phyloP scores from a whole-genome alignment of 2,888 invertebrate species.

The Drosophila barbarae region DNA sequence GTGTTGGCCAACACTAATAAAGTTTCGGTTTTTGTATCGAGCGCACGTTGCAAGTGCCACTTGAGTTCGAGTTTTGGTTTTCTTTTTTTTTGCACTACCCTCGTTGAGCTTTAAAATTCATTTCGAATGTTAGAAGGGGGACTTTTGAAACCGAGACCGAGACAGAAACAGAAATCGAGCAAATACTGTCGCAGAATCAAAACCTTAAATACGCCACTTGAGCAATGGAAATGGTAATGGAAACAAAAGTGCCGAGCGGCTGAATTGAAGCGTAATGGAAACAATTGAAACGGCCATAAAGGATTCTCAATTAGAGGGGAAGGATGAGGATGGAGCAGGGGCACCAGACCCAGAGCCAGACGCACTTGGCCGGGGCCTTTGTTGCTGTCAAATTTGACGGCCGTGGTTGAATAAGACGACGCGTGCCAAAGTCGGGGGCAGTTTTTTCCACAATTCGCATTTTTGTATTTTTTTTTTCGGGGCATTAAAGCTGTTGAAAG shows the following conservation, averaged over 20 bases:
- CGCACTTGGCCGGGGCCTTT: constrained; percentile 39
- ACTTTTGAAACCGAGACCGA: constrained; percentile 18
- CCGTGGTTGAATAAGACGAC: constrained; percentile 70
- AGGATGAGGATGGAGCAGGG: constrained; percentile 5
- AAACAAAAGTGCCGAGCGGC: constrained; percentile 65
- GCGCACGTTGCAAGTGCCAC: constrained; percentile 61
- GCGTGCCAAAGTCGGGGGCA: constrained; percentile 58
- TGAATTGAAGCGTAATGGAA: constrained; percentile 75
- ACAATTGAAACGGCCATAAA: constrained; percentile 76
- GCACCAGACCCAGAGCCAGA: constrained; percentile 21
- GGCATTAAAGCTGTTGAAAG: constrained; percentile 55
- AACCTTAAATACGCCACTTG: constrained; percentile 77
- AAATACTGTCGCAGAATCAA: constrained; percentile 76
- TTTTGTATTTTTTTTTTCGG: constrained; percentile 41
- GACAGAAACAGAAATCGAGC: constrained; percentile 33
- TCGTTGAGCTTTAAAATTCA: constrained; percentile 29
- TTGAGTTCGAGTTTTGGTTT: constrained; percentile 47
- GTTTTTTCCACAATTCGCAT: constrained; percentile 17
- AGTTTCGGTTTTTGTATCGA: constrained; percentile 53
- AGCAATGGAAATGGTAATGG: constrained; percentile 62
- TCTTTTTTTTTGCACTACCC: constrained; percentile 48
- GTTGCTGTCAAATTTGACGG: constrained; percentile 77
- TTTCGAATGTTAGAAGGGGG: constrained; percentile 32
- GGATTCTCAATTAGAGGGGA: constrained; percentile 73
- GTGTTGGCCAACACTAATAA: constrained; percentile 70